Base-by-base conservation (phyloP, 2,888 invertebrate genomes). In the Melolontha melolontha region DNA sequence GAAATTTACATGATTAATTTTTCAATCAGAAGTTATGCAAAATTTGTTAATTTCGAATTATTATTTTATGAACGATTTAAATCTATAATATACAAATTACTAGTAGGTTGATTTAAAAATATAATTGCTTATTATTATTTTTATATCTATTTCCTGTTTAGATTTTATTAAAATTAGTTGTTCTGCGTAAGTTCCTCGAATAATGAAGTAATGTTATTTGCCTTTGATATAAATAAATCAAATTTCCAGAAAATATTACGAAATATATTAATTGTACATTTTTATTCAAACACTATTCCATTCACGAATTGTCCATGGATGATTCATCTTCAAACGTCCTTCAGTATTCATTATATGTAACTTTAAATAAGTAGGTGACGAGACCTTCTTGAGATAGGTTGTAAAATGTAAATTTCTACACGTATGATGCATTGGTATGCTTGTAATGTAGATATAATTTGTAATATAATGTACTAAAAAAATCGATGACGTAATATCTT, bases 261-360 rank as follows among this genome's bases (percentile, higher is more conserved):
- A 22, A 51, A 17, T 51, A 7, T 16, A 27, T 22, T 17, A 51
- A 17, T 22, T 22, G 29, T 51, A n/a, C 11, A 22, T 22, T 7
- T 6, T 57, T 54, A 39, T 6, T 44, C 22, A 42, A 6, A n/a
- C 39, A 11, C 41, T 57, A 57, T 44, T 42, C 22, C 57, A 22
- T 27, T 42, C 42, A 44, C 42, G 27, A 27, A 42, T 27, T 12
- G 14, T 27, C 8, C 27, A 44, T 57, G 57, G 44, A 27, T n/a
- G n/a, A n/a, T n/a, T 57, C 57, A 57, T 44, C 44, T 42, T 29
- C 12, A 7, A n/a, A 10, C 42, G 57, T 42, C 57, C 57, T 57
- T 55, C 17, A 55, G 7, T 14, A 14, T 47, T 42, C 11, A 22
- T 42, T 16, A 47, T 16, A 10, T 47, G 49, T 42, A 10, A 42